Evolutionary conservation across 92 coral and sea anemone genomes (phyloP).

Genomic region (Meandrina meandrites): DNA sequence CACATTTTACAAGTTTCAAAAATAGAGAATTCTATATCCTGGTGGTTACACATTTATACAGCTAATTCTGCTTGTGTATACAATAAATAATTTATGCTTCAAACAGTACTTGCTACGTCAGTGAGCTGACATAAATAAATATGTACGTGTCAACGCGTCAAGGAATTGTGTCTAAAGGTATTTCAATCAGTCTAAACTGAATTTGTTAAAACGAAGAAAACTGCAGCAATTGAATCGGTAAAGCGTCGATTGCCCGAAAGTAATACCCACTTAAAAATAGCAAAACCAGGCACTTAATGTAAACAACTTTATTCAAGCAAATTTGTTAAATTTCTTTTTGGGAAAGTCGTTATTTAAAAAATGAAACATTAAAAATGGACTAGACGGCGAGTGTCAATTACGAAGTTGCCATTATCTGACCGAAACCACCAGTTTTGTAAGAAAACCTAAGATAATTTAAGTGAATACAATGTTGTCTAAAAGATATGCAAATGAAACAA

Average conservation of each 20-base stretch:
- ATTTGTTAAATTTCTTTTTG: neutral
- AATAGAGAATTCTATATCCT: conserved; percentile 3
- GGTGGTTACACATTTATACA: conserved; percentile 22
- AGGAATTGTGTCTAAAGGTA: neutral
- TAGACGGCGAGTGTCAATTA: neutral
- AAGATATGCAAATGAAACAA: conserved; percentile 1
- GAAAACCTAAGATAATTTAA: neutral
- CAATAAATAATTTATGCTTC: conserved; percentile 23
- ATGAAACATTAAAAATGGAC: neutral
- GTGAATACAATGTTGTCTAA: neutral
- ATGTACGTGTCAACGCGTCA: neutral
- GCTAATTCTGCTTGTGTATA: conserved; percentile 21
- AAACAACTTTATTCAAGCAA: neutral
- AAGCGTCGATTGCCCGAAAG: neutral
- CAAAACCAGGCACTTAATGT: neutral
- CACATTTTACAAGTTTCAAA: neutral
- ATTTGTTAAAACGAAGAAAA: neutral
- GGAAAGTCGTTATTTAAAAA: neutral
- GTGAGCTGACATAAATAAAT: neutral
- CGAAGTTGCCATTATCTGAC: neutral
- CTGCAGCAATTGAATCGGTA: neutral
- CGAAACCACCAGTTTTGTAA: neutral
- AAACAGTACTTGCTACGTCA: conserved; percentile 23
- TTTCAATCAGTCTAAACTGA: neutral
- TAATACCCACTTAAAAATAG: neutral